Evolutionary conservation across 1,140 invertebrate species (phyloP).

Genomic region (Diabrotica virgifera): DNA sequence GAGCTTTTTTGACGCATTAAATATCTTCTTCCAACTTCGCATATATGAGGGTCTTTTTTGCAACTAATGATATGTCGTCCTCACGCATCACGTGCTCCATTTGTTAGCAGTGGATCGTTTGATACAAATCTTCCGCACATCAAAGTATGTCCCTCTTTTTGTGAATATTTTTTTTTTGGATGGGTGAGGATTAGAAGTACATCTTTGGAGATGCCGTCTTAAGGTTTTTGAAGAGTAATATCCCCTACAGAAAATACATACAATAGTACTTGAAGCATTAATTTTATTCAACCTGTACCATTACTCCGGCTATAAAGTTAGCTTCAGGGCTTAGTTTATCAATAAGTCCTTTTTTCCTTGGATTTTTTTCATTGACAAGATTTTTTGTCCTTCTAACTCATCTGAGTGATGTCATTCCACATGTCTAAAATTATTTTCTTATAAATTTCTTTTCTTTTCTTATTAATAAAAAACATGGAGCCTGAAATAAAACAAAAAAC

Average conservation of each 20-base stretch:
- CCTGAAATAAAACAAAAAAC: too few species aligned
- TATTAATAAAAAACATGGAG: too few species aligned
- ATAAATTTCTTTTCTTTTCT: too few species aligned
- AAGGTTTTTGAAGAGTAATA: slow-evolving; percentile 22
- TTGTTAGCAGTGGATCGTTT: slow-evolving; percentile 7
- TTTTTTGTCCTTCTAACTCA: slow-evolving; percentile 7
- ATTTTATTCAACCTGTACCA: background rate
- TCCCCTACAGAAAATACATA: slow-evolving; percentile 43
- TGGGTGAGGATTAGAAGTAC: background rate
- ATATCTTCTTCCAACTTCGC: slow-evolving; percentile 30
- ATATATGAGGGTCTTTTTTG: slow-evolving; percentile 31
- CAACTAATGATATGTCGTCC: slow-evolving; percentile 28
- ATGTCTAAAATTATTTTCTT: slow-evolving; percentile 23
- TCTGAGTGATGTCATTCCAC: slow-evolving; percentile 19
- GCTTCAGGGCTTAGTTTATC: slow-evolving; percentile 14
- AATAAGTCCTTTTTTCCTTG: slow-evolving; percentile 10
- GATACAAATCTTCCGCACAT: background rate
- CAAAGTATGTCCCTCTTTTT: slow-evolving; percentile 6
- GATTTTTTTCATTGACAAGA: slow-evolving; percentile 4
- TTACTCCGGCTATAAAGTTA: background rate
- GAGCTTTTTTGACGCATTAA: slow-evolving; percentile 30
- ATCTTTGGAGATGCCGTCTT: background rate
- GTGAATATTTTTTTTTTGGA: background rate
- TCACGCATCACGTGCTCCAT: slow-evolving; percentile 19
- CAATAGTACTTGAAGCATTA: slow-evolving; percentile 10